Evolutionary conservation across 1,140 invertebrate species (phyloP).

Genomic region (Formica selysi): DNA sequence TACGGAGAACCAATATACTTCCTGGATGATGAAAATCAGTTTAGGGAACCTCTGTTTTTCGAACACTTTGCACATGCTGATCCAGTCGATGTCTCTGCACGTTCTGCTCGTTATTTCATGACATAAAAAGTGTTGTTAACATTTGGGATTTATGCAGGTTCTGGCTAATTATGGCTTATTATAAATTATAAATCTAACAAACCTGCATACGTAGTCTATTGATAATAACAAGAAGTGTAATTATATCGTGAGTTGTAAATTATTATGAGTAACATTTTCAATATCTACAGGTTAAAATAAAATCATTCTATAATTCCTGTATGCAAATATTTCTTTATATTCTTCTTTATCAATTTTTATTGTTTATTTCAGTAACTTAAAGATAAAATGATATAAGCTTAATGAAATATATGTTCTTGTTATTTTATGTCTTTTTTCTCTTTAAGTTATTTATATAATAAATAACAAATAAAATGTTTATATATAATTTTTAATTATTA

Average conservation of each 20-base stretch:
- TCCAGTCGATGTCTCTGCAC: fast-evolving
- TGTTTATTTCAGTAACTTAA: neutral
- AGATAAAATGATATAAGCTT: neutral
- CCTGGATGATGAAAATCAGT: neutral
- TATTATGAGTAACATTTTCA: neutral
- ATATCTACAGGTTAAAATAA: neutral
- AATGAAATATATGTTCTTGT: neutral
- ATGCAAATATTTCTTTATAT: neutral
- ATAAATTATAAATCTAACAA: neutral
- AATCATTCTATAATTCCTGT: neutral
- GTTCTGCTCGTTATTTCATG: fast-evolving
- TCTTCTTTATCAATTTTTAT: neutral
- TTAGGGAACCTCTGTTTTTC: neutral
- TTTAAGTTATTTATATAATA: neutral
- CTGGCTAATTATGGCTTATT: neutral
- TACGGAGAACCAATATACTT: constrained; percentile 49
- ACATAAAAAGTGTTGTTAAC: neutral
- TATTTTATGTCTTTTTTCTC: neutral
- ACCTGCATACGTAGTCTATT: constrained; percentile 13
- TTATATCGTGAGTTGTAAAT: neutral
- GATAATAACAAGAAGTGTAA: constrained; percentile 20
- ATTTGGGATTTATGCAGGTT: neutral
- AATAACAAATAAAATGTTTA: neutral
- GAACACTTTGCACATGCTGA: constrained; percentile 15
- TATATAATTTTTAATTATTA: neutral